Conservation (phyloP, 2,113 vertebrate species). For the Pleuronectes platessa region DNA sequence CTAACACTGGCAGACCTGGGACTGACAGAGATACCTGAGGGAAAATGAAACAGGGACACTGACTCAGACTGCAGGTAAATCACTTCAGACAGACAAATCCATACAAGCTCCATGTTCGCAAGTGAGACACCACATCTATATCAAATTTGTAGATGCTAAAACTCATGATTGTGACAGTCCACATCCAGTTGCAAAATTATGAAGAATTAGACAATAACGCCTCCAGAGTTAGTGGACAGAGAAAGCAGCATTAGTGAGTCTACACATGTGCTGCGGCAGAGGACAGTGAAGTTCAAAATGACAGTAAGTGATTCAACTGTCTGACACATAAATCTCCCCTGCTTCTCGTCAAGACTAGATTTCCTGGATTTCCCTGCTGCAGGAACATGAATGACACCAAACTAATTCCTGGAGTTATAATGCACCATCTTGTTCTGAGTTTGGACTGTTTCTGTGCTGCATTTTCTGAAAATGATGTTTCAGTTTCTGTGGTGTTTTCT, state of each 20-base stretch:
- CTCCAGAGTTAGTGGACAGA: background rate
- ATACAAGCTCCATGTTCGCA: background rate
- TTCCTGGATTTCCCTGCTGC: background rate
- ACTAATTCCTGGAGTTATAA: background rate
- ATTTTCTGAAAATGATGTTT: background rate
- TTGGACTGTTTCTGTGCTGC: background rate
- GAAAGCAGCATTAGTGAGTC: constrained; percentile 7
- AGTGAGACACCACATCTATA: background rate
- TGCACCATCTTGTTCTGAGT: background rate
- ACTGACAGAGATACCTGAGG: constrained; percentile 89
- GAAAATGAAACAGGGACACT: background rate
- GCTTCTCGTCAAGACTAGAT: constrained; percentile 6
- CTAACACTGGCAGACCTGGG: constrained; percentile 86
- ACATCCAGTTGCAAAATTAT: background rate
- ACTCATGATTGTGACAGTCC: background rate
- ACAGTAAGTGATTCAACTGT: constrained; percentile 26
- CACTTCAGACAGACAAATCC: background rate
- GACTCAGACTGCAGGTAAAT: background rate
- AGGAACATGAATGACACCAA: constrained; percentile 1
- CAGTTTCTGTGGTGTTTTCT: background rate
- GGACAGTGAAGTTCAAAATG: constrained; percentile 9
- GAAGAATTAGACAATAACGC: background rate
- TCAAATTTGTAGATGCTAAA: background rate
- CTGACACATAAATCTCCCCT: constrained; percentile 25
- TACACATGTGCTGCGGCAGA: constrained; percentile 7